phyloP scores from a whole-genome alignment of 1,140 invertebrate genomes.

The Goniozus legneri region DNA sequence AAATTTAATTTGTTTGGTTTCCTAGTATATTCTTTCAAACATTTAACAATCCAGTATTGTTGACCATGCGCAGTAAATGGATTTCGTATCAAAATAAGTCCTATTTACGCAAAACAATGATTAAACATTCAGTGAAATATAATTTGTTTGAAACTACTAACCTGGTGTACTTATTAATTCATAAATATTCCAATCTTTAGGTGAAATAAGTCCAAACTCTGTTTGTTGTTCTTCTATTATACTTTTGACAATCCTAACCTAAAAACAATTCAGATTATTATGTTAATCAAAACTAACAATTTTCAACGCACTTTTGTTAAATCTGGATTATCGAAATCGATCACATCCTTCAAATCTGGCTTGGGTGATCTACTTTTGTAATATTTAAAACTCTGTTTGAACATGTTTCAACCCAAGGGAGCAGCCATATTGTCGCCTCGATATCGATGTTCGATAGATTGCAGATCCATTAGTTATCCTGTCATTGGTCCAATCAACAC shows the following conservation, averaged over 20 bases:
- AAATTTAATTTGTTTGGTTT: conserved; percentile 80
- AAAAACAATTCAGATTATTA: conserved; percentile 13
- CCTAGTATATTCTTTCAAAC: conserved; percentile 71
- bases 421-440: conserved; percentile 23
- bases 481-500: too few species aligned
- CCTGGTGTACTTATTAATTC: conserved; percentile 58
- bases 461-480: background rate
- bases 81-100: conserved; percentile 77
- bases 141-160: conserved; percentile 16
- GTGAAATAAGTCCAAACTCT: conserved; percentile 52
- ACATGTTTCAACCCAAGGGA: conserved; percentile 41
- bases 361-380: conserved; percentile 56
- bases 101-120: conserved; percentile 41
- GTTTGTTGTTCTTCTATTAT: conserved; percentile 8
- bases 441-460: background rate
- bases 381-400: conserved; percentile 60
- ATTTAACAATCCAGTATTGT: conserved; percentile 77
- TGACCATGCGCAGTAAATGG: conserved; percentile 77
- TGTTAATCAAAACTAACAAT: conserved; percentile 4
- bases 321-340: conserved; percentile 46
- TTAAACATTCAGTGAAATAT: conserved; percentile 8
- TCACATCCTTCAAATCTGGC: conserved; percentile 54
- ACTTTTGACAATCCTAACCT: conserved; percentile 34
- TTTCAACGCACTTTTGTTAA: conserved; percentile 22
- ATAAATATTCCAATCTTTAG: conserved; percentile 59